phyloP scores from a whole-genome alignment of 1,140 invertebrate species.

The Lepeophtheirus salmonis region DNA sequence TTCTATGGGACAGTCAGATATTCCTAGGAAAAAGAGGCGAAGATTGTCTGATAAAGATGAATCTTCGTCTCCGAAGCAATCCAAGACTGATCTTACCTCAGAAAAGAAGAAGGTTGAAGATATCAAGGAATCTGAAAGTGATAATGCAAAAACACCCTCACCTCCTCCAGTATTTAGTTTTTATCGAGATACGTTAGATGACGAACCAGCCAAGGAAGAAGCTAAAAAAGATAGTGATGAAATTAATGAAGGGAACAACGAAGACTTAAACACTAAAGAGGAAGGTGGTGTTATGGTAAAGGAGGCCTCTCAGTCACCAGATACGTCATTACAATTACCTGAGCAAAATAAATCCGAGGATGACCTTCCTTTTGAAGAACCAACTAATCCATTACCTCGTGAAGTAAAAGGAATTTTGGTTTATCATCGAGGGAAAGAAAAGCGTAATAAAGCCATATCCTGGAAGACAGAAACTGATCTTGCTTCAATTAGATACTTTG shows the following conservation, averaged over 20 bases:
- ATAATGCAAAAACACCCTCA: background rate
- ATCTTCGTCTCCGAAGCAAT: background rate
- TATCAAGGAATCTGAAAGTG: background rate
- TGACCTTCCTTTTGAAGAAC: slow-evolving; percentile 15
- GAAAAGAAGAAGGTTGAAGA: slow-evolving; percentile 7
- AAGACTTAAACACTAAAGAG: background rate
- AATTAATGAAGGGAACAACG: background rate
- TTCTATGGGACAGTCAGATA: background rate
- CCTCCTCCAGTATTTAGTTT: slow-evolving; percentile 7
- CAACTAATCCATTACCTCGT: background rate
- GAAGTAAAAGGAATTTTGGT: slow-evolving; percentile 16
- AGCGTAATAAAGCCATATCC: background rate
- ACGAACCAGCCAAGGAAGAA: background rate
- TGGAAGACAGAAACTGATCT: slow-evolving; percentile 13
- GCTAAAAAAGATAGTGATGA: background rate
- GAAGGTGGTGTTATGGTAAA: background rate
- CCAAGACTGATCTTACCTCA: background rate
- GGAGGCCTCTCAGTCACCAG: background rate
- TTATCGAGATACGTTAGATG: slow-evolving; percentile 12
- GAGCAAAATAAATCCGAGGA: background rate
- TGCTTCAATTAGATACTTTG: slow-evolving; percentile 14
- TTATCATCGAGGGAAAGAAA: background rate
- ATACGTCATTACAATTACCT: background rate
- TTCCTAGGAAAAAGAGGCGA: slow-evolving; percentile 3
- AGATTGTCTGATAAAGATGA: slow-evolving; percentile 4